Percentiles rank a stretch among this genome's conserved stretches.
Conservation (phyloP, 2,888 invertebrate species). For the Caenorhabditis sp. region DNA sequence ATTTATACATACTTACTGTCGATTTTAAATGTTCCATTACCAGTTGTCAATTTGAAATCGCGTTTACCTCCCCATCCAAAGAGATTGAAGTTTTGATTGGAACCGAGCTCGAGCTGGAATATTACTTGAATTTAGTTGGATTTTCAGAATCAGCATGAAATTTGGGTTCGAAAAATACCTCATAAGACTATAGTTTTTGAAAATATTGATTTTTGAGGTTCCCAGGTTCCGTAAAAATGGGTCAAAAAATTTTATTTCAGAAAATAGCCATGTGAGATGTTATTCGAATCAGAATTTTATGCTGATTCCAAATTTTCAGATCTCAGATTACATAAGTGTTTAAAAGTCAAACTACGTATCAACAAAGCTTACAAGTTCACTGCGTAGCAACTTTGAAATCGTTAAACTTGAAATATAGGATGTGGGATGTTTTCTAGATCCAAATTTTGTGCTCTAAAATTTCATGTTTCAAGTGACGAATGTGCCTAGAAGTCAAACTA, state of each 20-base stretch:
- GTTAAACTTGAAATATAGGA: neutral
- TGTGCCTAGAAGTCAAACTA: neutral
- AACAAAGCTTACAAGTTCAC: neutral
- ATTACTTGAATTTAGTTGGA: no score
- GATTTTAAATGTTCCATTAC: conserved; percentile 49
- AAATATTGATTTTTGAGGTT: neutral
- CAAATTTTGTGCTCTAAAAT: neutral
- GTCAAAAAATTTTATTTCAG: neutral
- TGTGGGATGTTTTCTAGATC: neutral
- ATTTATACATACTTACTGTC: conserved; percentile 25
- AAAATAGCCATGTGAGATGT: neutral
- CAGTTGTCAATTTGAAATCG: conserved; percentile 43
- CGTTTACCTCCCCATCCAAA: conserved; percentile 49
- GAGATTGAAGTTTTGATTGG: conserved; percentile 43
- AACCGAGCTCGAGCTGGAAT: conserved; percentile 1
- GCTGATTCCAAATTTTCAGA: neutral
- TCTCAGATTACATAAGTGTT: neutral
- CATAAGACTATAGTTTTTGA: neutral
- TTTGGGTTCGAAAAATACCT: neutral
- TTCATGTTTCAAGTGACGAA: neutral
- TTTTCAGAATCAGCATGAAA: neutral
- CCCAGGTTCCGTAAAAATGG: neutral
- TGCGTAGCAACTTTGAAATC: no score
- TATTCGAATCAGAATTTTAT: neutral
- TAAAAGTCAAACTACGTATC: neutral